These are phyloP conservation scores for Glaucopsyche alexis DNA, from an alignment of 2,888 invertebrate species.

Conservation along the genomic window DNA sequence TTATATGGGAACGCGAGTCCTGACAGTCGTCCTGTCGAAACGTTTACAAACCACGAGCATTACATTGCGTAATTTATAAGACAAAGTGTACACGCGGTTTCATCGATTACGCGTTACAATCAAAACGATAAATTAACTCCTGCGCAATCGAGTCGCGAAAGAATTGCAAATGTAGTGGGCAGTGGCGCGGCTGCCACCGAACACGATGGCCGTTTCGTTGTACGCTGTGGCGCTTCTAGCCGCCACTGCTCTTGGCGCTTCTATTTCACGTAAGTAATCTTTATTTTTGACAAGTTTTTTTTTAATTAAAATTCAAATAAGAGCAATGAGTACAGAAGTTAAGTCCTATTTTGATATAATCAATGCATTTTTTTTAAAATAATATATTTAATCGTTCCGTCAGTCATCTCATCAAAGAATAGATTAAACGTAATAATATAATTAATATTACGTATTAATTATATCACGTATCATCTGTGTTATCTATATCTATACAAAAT, in stretches of 20 bases:
- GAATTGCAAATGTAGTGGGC: slow-evolving; percentile 60
- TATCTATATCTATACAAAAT: too few relatives aligned
- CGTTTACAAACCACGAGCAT: slow-evolving; percentile 34
- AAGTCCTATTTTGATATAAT: too few relatives aligned
- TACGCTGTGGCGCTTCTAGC: slow-evolving; percentile 62
- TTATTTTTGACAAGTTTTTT: background rate
- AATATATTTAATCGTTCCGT: background rate
- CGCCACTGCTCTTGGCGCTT: slow-evolving; percentile 67
- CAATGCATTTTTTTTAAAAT: too few relatives aligned
- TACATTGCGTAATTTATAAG: slow-evolving; percentile 27
- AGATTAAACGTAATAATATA: too few relatives aligned
- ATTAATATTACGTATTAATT: too few relatives aligned
- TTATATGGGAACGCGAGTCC: too few relatives aligned
- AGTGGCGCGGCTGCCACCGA: slow-evolving; percentile 67
- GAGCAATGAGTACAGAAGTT: too few relatives aligned
- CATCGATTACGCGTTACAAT: slow-evolving; percentile 11
- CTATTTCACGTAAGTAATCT: slow-evolving; percentile 65
- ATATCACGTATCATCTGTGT: too few relatives aligned
- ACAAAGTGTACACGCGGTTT: background rate
- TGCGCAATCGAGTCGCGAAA: slow-evolving; percentile 60
- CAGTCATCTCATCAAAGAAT: background rate
- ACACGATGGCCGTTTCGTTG: slow-evolving; percentile 68
- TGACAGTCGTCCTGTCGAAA: too few relatives aligned
- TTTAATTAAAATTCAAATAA: too few relatives aligned
- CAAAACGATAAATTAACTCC: slow-evolving; percentile 38